These are phyloP conservation scores for Drosophila formosana DNA, from an alignment of 2,888 invertebrate species.

Conservation along the genomic window DNA sequence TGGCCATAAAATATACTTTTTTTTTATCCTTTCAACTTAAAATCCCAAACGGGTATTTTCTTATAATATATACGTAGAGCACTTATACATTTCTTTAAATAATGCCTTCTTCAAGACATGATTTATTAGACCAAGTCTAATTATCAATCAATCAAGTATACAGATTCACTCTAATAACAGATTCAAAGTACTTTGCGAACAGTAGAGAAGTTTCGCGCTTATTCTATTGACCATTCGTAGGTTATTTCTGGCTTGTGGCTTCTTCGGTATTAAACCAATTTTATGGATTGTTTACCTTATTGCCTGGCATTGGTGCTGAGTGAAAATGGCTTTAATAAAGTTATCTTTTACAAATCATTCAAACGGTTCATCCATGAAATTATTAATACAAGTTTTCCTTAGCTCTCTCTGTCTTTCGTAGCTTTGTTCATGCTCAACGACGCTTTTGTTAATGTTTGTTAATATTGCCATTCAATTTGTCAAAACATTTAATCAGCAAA, in stretches of 20 bases:
- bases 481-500: constrained; percentile 78
- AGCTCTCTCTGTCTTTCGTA: not conserved
- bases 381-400: constrained; percentile 17
- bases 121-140: no score
- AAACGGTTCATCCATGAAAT: constrained; percentile 21
- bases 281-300: constrained; percentile 39
- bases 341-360: constrained; percentile 12
- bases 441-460: constrained; percentile 24
- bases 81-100: no score
- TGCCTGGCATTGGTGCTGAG: constrained; percentile 6
- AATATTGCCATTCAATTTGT: constrained; percentile 69
- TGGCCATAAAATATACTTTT: no score
- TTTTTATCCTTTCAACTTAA: no score
- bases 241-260: not conserved
- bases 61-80: no score
- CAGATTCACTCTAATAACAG: not conserved
- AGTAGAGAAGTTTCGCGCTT: not conserved
- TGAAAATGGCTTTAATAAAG: constrained; percentile 10
- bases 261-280: constrained; percentile 4
- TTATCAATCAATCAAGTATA: no score
- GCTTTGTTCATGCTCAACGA: constrained; percentile 5
- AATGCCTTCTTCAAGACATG: no score
- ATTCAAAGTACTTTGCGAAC: not conserved
- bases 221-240: not conserved
- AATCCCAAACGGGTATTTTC: no score